These are phyloP conservation scores for Lithodes maja DNA, from an alignment of 2,888 invertebrate genomes.

Conservation along the genomic window DNA sequence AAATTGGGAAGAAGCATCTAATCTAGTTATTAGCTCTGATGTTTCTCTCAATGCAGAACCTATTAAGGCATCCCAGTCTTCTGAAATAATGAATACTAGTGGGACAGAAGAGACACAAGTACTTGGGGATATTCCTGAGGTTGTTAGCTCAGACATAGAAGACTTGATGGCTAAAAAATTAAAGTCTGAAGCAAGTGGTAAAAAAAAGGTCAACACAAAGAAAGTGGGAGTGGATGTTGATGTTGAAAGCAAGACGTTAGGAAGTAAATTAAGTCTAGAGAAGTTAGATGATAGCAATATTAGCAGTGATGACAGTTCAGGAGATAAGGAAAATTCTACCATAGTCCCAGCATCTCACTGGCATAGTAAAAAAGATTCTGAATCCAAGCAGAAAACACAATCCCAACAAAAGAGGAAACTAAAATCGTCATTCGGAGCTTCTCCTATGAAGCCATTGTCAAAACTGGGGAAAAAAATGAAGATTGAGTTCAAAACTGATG, in stretches of 20 bases:
- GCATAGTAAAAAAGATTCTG: conserved; percentile 14
- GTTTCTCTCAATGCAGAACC: too few species aligned
- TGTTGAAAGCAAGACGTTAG: not conserved
- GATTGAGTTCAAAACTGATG: not conserved
- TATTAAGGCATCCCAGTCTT: too few species aligned
- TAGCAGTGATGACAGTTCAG: conserved; percentile 52
- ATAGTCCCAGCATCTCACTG: not conserved
- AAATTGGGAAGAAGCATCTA: too few species aligned
- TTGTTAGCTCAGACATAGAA: too few species aligned
- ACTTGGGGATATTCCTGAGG: too few species aligned
- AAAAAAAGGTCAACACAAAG: not conserved
- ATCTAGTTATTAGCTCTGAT: too few species aligned
- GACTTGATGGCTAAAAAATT: not conserved
- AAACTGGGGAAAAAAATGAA: conserved; percentile 45
- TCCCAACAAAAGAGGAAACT: conserved; percentile 10
- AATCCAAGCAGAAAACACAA: conserved; percentile 11
- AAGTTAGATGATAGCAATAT: not conserved
- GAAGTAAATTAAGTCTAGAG: not conserved
- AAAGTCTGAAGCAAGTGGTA: not conserved
- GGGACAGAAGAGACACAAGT: too few species aligned
- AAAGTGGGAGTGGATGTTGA: not conserved
- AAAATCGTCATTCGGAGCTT: not conserved
- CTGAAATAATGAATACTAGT: too few species aligned
- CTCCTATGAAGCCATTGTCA: conserved; percentile 3
- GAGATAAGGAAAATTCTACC: conserved; percentile 48